Evolutionary conservation across 2,797 vertebrate species (phyloP), one percentile per base, ranked within the genome.

Genomic region (Lepus townsendii): DNA sequence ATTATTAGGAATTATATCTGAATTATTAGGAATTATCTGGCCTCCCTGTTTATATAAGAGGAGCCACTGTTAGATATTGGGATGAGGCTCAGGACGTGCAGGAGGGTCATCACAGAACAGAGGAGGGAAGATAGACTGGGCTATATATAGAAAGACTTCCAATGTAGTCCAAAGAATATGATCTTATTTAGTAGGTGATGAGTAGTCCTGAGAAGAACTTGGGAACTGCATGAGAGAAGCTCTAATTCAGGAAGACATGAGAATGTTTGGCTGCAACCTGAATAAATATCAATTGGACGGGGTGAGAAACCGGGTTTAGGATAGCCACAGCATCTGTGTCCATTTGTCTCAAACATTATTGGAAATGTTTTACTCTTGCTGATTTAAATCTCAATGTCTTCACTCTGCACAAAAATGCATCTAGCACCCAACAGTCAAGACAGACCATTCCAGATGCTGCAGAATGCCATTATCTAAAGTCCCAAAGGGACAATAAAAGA

Each of bases 381-480:
- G 87, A 85, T 69, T 94, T 91, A 69, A 90, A 93, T 71, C 24
- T 82, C 42, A 92, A 88, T 90, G 63, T 75, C 82, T 68, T 69
- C 35, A 88, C 30, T 10, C 52, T 62, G 75, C 12, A 77, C 35
- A 66, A 79, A 92, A 88, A 92, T 26, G 89, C 1, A 88, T 19
- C 57, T 3, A 82, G 50, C 2, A n/a, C 52, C 42, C 83, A 83
- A 79, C 27, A 63, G 27, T 84, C 47, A 79, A 78, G 63, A 76
- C 38, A n/a, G 63, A 52, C 12, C 62, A 17, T 32, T 86, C 16
- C 32, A 89, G 76, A 78, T 19, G 84, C 14, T 35, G 0, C 19
- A 92, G 68, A 88, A 82, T 78, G 73, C 68, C 68, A 88, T 68
- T 65, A 83, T 75, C 38, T 27, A 13, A 80, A 73, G 24, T 83